phyloP scores from a whole-genome alignment of 2,797 vertebrate species.

The Discoglossus pictus region DNA sequence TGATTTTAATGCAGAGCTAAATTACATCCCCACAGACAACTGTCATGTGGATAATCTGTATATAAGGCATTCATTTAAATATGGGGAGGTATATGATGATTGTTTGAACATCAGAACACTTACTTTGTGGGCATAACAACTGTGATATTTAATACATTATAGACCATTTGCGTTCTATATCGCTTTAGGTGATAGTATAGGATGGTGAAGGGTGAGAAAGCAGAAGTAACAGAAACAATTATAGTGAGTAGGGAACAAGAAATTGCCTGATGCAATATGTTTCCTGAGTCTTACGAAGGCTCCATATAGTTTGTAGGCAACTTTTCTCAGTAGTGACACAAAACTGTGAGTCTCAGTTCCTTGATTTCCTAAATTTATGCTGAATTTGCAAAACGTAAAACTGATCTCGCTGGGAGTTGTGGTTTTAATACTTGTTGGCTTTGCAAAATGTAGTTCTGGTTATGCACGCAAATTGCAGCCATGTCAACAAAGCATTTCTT shows the following conservation, averaged over 20 bases:
- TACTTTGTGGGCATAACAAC: no score
- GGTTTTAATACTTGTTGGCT: constrained; percentile 29
- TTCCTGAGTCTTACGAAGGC: constrained; percentile 63
- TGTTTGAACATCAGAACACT: no score
- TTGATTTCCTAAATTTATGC: constrained; percentile 60
- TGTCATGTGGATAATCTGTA: no score
- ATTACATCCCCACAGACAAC: no score
- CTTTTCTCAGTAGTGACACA: background rate
- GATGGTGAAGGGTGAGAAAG: constrained; percentile 22
- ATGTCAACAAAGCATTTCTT: no score
- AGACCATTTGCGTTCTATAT: no score
- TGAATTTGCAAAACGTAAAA: constrained; percentile 61
- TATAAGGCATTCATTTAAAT: no score
- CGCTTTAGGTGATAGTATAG: no score
- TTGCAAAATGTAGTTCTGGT: constrained; percentile 23
- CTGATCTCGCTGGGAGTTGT: constrained; percentile 55
- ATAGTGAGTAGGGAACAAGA: constrained; percentile 24
- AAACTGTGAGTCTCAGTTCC: constrained; percentile 74
- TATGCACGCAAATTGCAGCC: background rate
- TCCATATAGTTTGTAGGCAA: background rate
- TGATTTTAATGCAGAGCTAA: no score
- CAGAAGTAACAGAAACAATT: constrained; percentile 21
- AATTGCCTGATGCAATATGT: constrained; percentile 67
- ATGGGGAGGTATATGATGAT: no score
- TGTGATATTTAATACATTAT: no score